Evolutionary conservation across 2,797 vertebrate species (phyloP).

Genomic region (Intellagama lesueurii): DNA sequence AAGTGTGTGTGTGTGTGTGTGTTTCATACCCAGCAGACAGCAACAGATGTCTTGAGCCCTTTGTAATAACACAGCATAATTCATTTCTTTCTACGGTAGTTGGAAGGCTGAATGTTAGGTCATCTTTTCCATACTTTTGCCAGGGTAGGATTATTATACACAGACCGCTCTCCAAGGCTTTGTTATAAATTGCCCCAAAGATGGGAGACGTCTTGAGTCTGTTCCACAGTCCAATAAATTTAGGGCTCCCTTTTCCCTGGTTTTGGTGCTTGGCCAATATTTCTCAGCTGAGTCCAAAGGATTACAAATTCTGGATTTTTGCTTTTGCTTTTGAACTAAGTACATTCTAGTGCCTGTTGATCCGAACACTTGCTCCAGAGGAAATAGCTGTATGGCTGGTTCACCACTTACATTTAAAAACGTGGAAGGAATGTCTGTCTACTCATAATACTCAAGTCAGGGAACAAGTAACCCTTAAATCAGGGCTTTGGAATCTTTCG

Average conservation of each 20-base stretch:
- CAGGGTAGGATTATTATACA: conserved; percentile 9
- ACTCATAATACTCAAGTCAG: not conserved
- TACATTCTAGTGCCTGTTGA: not conserved
- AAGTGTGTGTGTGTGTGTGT: not conserved
- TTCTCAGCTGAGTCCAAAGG: not conserved
- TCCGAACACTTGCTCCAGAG: not conserved
- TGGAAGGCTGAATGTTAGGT: conserved; percentile 10
- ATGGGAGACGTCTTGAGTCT: conserved; percentile 26
- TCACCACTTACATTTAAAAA: not conserved
- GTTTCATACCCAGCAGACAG: not conserved
- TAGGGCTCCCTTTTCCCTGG: not conserved
- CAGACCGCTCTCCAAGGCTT: not conserved
- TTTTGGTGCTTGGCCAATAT: conserved; percentile 31
- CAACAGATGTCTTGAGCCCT: not conserved
- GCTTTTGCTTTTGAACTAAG: conserved; percentile 6
- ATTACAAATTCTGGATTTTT: not conserved
- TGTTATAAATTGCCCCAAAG: conserved; percentile 22
- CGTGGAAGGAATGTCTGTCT: not conserved
- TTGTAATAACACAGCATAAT: conserved; percentile 33
- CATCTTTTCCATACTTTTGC: conserved; percentile 51
- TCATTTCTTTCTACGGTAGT: conserved; percentile 25
- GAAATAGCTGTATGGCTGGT: not conserved
- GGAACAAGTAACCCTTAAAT: not conserved
- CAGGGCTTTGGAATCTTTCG: not conserved
- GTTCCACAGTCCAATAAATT: conserved; percentile 26